phyloP scores from a whole-genome alignment of 2,888 invertebrate genomes.

The Elysia crispata region DNA sequence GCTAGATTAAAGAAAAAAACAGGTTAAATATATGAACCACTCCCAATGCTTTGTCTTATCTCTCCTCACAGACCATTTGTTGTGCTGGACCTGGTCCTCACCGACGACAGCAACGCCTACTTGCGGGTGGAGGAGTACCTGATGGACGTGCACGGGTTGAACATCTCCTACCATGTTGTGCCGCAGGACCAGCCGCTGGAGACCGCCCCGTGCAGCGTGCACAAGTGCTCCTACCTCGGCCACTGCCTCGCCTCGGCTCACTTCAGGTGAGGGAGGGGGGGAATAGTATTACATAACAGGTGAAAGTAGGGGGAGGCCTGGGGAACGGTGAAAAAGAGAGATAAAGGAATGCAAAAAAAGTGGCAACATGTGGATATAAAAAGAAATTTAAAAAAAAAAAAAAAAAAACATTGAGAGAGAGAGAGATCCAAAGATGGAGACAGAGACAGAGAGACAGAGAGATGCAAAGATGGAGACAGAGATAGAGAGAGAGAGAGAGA shows the following conservation, averaged over 20 bases:
- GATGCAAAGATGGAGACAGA: too few relatives aligned
- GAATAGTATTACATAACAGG: neutral
- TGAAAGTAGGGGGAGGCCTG: too few relatives aligned
- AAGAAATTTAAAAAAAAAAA: too few relatives aligned
- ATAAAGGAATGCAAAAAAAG: too few relatives aligned
- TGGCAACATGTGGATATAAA: too few relatives aligned
- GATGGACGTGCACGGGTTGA: conserved; percentile 92
- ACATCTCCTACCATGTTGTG: conserved; percentile 91
- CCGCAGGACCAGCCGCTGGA: conserved; percentile 71
- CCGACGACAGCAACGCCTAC: conserved; percentile 82
- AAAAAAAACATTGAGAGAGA: too few relatives aligned
- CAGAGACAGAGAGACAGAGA: too few relatives aligned
- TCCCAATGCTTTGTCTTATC: too few relatives aligned
- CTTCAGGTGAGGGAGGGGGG: conserved; percentile 53
- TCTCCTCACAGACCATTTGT: conserved; percentile 79
- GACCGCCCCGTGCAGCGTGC: conserved; percentile 83
- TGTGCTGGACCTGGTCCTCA: conserved; percentile 86
- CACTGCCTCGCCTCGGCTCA: conserved; percentile 88
- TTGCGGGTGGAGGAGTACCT: conserved; percentile 88
- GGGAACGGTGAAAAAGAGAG: too few relatives aligned
- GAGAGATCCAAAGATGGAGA: too few relatives aligned
- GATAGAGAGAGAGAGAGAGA: too few relatives aligned
- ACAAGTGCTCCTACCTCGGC: conserved; percentile 90
- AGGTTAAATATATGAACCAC: neutral
- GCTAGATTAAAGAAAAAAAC: too few relatives aligned